Percentiles rank a stretch among this genome's conserved stretches.
Conservation (phyloP, 2,888 invertebrate genomes). For the Noctua fimbriata region DNA sequence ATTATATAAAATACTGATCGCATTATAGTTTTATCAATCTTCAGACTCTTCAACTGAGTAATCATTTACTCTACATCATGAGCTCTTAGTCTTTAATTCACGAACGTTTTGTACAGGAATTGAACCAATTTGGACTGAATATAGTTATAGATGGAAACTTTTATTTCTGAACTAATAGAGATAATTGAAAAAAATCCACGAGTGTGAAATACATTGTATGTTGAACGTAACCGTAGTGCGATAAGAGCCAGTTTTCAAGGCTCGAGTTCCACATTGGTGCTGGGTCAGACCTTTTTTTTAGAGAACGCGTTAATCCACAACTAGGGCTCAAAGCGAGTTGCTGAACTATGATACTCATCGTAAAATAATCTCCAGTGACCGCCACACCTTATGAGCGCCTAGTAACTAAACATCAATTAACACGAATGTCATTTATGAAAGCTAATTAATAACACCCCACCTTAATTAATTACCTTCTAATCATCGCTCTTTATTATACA, state of each 20-base stretch:
- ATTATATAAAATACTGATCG: background rate
- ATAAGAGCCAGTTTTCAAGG: background rate
- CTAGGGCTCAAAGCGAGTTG: too few species aligned
- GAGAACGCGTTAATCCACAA: background rate
- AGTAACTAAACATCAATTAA: slow-evolving; percentile 17
- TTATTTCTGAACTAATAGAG: background rate
- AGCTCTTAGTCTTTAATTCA: background rate
- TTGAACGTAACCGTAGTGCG: too few species aligned
- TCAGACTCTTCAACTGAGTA: background rate
- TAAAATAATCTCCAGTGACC: background rate
- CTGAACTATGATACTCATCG: background rate
- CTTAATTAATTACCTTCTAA: slow-evolving; percentile 1
- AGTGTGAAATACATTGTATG: too few species aligned
- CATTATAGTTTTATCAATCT: background rate
- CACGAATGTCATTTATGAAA: slow-evolving; percentile 2
- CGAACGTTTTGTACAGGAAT: too few species aligned
- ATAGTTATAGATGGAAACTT: too few species aligned
- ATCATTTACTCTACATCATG: background rate
- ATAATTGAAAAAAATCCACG: background rate
- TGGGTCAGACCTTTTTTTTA: background rate
- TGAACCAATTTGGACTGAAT: too few species aligned
- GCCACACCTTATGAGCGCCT: slow-evolving; percentile 7
- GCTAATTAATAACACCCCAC: background rate
- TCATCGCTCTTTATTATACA: background rate
- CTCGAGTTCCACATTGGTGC: background rate